Evolutionary conservation across 2,888 invertebrate genomes (phyloP), one percentile per base, ranked within the genome.

Genomic region (Nomada fucata): DNA sequence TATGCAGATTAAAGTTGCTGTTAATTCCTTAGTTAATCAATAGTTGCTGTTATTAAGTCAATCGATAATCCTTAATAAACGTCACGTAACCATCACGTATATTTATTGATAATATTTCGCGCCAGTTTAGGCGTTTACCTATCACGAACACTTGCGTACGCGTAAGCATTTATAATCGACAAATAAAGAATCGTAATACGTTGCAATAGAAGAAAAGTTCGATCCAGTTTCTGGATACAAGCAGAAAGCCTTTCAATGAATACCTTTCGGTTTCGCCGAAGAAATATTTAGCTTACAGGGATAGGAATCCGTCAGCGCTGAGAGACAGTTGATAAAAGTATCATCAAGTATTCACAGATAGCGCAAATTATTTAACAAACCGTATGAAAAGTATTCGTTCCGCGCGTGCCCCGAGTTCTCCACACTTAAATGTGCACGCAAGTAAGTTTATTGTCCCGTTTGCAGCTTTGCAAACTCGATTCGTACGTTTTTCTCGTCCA

Each of bases 21-120:
- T 69, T 73, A 77, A 65, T 77, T 53, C 23, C 13, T 52, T 36
- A 36, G 36, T 36, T 36, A 36, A 36, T 36, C 36, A 36, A 36
- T 36, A 36, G 36, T 36, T 36, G 7, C 36, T 36, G 36, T 36
- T 7, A 7, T 36, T 36, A 7, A 36, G 36, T 36, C 36, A 36
- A 81, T 68, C 52, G 77, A 72, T 68, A 68, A 36, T 53, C n/a
- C 23, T 67, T 23, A 53, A 68, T 64, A 77, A 81, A 73, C 60
- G 63, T 77, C 69, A 2, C 55, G n/a, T 59, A 64, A 73, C 50
- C 53, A 52, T 59, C 68, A 7, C 23, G 42, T 59, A 57, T 52
- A 63, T 71, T 71, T 70, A 36, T 63, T 15, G 18, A 20, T 20
- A 18, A 53, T 20, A 29, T 13, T 29, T 68, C 13, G 55, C 10